phyloP scores from a whole-genome alignment of 2,888 invertebrate genomes.

The Glyphotaelius pellucidus region DNA sequence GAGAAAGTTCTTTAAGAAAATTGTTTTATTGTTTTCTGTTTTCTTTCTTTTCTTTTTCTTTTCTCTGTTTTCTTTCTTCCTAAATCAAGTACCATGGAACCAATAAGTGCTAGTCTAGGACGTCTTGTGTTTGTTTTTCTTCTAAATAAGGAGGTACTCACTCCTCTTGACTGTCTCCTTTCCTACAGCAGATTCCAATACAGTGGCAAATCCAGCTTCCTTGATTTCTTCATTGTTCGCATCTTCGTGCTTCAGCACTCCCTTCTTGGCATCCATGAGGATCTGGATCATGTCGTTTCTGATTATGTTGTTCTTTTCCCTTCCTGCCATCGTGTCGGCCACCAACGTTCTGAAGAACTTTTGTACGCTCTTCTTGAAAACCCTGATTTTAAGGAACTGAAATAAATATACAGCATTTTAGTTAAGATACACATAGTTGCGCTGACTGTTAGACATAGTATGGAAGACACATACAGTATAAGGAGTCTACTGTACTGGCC shows the following conservation, averaged over 20 bases:
- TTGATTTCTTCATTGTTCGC: slow-evolving; percentile 67
- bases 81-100: no score
- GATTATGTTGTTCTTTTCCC: slow-evolving; percentile 68
- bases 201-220: slow-evolving; percentile 72
- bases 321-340: slow-evolving; percentile 30
- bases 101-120: no score
- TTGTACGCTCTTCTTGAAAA: slow-evolving; percentile 12
- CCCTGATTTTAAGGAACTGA: slow-evolving; percentile 48
- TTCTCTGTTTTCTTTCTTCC: no score
- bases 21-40: no score
- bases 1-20: no score
- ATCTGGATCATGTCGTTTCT: slow-evolving; percentile 78
- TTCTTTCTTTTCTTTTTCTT: no score
- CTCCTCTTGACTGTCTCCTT: slow-evolving; percentile 68
- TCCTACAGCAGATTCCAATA: slow-evolving; percentile 72
- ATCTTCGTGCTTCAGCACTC: slow-evolving; percentile 67
- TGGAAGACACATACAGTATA: background rate
- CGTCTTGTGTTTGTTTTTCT: no score
- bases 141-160: background rate
- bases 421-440: background rate
- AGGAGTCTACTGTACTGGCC: background rate
- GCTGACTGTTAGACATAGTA: background rate
- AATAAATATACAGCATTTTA: background rate
- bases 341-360: slow-evolving; percentile 49
- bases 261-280: slow-evolving; percentile 70